These are phyloP conservation scores for Crocuta crocuta DNA, from an alignment of 2,113 vertebrate species.

Conservation along the genomic window DNA sequence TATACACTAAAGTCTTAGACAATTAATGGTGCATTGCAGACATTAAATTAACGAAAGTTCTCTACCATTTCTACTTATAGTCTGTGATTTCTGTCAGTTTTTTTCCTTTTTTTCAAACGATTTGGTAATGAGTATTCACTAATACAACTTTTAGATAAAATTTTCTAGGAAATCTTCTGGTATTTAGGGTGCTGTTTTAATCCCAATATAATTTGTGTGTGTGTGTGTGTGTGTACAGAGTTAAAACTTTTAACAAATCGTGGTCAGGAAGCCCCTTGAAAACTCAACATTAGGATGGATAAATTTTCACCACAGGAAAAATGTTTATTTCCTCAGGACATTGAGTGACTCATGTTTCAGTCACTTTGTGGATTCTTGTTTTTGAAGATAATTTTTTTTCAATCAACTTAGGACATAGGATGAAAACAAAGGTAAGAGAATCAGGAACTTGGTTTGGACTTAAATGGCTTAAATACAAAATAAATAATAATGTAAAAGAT, in stretches of 20 bases:
- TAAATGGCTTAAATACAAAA: constrained; percentile 77
- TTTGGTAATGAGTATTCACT: constrained; percentile 5
- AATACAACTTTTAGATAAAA: neutral
- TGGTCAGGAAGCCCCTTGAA: constrained; percentile 58
- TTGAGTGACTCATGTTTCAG: constrained; percentile 80
- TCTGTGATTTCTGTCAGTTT: neutral
- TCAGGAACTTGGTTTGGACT: constrained; percentile 76
- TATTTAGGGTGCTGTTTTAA: constrained; percentile 25
- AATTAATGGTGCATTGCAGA: neutral
- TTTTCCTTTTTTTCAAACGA: neutral
- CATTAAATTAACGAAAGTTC: neutral
- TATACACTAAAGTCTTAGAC: neutral
- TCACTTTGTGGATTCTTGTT: constrained; percentile 79
- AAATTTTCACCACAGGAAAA: constrained; percentile 84
- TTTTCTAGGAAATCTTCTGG: constrained; percentile 37
- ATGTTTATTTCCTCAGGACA: constrained; percentile 85
- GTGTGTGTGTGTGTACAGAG: neutral
- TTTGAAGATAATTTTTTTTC: constrained; percentile 21
- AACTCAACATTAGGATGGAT: constrained; percentile 71
- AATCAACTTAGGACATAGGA: constrained; percentile 70
- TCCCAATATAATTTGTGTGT: neutral
- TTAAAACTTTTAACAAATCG: constrained; percentile 67
- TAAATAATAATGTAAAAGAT: constrained; percentile 68
- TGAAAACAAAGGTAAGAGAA: constrained; percentile 82
- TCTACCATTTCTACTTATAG: neutral